These are phyloP conservation scores for Gymnopithys bicolor DNA, from an alignment of 2,797 vertebrate genomes.

Conservation along the genomic window DNA sequence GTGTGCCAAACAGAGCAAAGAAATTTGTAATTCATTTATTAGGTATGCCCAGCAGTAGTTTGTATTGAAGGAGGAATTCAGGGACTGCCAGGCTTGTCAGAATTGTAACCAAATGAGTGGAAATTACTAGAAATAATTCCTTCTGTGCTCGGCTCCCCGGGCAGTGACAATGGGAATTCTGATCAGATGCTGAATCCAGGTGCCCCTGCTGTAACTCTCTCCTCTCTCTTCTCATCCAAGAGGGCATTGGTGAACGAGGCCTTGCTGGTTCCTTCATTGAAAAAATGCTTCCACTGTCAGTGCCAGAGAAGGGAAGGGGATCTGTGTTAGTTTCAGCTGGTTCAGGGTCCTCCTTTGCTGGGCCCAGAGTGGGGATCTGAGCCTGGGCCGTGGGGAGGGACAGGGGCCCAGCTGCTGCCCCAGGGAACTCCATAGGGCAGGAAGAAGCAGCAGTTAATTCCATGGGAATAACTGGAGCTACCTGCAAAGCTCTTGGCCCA, in stretches of 20 bases:
- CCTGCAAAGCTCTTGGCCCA: background rate
- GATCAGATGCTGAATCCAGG: background rate
- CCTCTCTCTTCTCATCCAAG: background rate
- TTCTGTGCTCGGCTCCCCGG: background rate
- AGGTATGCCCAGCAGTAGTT: background rate
- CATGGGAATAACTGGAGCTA: accelerated
- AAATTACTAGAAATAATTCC: slow-evolving; percentile 26
- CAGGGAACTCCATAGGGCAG: background rate
- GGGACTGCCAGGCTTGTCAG: background rate
- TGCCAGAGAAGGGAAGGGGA: background rate
- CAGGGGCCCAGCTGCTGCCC: background rate
- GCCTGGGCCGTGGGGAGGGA: background rate
- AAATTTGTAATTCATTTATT: background rate
- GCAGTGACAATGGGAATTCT: background rate
- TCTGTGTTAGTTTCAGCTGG: background rate
- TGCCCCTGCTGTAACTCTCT: background rate
- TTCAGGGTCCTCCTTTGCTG: background rate
- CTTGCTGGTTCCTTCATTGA: background rate
- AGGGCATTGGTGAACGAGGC: background rate
- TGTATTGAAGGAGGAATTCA: background rate
- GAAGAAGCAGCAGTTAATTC: background rate
- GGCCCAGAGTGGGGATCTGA: background rate
- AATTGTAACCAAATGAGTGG: background rate
- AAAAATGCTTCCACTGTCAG: background rate
- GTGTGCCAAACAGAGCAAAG: background rate